phyloP scores from a whole-genome alignment of 2,113 vertebrate species.

The Neofelis nebulosa region DNA sequence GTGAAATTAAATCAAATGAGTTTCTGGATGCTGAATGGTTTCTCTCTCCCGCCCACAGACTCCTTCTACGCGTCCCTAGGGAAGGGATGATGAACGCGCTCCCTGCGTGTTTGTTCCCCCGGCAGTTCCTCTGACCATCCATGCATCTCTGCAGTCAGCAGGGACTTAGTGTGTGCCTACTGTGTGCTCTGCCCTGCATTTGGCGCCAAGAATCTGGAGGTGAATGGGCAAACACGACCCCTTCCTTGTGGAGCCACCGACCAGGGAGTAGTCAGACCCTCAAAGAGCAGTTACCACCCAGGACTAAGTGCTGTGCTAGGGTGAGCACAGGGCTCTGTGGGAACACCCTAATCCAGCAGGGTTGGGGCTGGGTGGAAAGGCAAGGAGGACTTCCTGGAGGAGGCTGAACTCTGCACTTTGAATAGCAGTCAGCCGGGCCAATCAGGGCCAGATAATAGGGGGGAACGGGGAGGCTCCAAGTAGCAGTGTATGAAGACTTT shows the following conservation, averaged over 20 bases:
- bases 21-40: constrained; percentile 66
- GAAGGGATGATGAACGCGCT: constrained; percentile 61
- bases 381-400: not conserved
- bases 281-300: not conserved
- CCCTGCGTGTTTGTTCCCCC: accelerated
- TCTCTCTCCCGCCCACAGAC: not conserved
- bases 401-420: not conserved
- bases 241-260: not conserved
- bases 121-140: not conserved
- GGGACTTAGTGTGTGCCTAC: not conserved
- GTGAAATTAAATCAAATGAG: constrained; percentile 80
- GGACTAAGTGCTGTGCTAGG: too few species aligned
- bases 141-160: not conserved
- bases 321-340: not conserved
- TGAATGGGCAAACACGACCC: not conserved
- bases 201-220: not conserved
- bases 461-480: not conserved
- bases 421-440: not conserved
- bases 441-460: not conserved
- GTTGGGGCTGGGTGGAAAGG: not conserved
- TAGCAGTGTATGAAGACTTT: not conserved
- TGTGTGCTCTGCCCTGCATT: not conserved
- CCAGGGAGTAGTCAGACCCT: not conserved
- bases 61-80: constrained; percentile 64
- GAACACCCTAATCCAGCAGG: not conserved